Evolutionary conservation across 2,888 invertebrate species (phyloP), one percentile per base, ranked within the genome.

Genomic region (Drosophila formosana): DNA sequence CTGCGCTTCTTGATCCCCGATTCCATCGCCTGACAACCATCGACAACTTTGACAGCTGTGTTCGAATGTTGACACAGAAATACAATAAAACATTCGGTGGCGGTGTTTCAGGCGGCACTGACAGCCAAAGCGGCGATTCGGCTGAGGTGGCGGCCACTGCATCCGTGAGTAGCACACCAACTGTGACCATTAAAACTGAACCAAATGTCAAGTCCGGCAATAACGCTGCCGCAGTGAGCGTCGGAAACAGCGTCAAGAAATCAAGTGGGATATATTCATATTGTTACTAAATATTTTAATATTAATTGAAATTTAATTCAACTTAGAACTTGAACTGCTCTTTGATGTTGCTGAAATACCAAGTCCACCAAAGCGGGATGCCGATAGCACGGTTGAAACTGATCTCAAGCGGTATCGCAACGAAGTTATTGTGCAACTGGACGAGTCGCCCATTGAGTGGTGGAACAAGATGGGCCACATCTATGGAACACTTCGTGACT

Each of bases 381-480:
- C 78, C 8, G 86, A 89, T 25, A 82, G 89, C 65, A 89, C 67
- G 13, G 87, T 92, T 7, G 91, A 92, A 74, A 82, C 70, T 0
- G 91, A 92, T 75, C 74, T 92, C 45, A 88, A 90, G 55, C 89
- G 91, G 2, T 92, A 92, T 65, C 87, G 90, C 5, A 88, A 89
- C 34, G 91, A 92, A 68, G 91, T 91, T 0, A 86, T 84, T 63
- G 91, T 89, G 2, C 89, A 87, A 39, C 65, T 92, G 3, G 92
- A 92, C 64, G 91, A 92, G 53, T 92, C 92, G 0, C 92, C 92
- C 3, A 86, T 91, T 50, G 68, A 87, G n/a, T 92, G 92, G 92
- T 92, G 92, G 92, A 79, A 80, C 32, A 88, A 90, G 68, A 89
- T 89, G 85, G 91, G 92, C 0, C 88, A 88, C 68, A 75, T 90